Evolutionary conservation across 2,113 vertebrate species (phyloP).

Genomic region (Eptesicus fuscus): DNA sequence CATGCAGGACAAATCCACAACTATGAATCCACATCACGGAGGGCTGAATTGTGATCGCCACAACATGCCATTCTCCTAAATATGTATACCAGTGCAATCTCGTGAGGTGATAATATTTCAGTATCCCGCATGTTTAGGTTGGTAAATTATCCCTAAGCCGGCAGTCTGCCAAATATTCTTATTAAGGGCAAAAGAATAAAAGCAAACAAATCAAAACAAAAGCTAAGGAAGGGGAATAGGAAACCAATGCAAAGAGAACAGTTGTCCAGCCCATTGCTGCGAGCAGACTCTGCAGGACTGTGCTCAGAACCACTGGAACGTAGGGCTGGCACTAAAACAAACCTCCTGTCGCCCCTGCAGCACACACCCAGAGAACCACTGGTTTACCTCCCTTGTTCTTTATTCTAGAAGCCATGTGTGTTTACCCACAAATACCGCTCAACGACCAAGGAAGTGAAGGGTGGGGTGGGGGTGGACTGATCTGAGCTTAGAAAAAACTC

Average conservation of each 20-base stretch:
- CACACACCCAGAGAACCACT: background rate
- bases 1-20: background rate
- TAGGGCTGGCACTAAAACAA: background rate
- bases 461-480: background rate
- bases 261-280: background rate
- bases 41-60: background rate
- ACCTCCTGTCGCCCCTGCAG: background rate
- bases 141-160: background rate
- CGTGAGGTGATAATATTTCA: background rate
- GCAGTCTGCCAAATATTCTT: background rate
- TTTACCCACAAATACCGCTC: background rate
- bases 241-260: background rate
- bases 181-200: background rate
- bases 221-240: background rate
- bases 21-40: background rate
- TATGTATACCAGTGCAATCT: background rate
- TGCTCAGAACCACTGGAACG: background rate
- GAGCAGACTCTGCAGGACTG: background rate
- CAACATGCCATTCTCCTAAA: background rate
- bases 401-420: background rate
- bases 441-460: background rate
- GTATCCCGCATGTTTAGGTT: background rate
- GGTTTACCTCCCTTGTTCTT: background rate
- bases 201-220: background rate
- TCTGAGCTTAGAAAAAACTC: background rate